Conservation (phyloP, 2,113 vertebrate genomes). For the Mustela lutreola region DNA sequence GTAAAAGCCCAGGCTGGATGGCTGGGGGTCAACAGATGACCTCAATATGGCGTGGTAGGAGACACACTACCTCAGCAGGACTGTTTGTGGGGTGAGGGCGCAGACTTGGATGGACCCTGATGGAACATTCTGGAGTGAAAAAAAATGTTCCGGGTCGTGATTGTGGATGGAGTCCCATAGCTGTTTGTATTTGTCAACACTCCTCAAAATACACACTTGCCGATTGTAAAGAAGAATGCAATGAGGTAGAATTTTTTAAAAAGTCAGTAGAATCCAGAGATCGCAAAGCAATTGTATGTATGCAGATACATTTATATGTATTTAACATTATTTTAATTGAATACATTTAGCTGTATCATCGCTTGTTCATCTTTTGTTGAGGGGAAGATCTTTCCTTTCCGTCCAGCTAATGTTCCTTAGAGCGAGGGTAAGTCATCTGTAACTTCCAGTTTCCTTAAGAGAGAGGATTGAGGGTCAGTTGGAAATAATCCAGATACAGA, state of each 20-base stretch:
- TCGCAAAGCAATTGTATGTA: neutral
- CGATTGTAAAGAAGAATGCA: neutral
- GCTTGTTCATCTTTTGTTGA: neutral
- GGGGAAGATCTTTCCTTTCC: neutral
- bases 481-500: conserved; percentile 16
- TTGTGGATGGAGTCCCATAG: neutral
- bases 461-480: conserved; percentile 40
- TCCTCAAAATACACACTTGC: neutral
- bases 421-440: neutral
- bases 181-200: neutral
- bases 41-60: fast-evolving
- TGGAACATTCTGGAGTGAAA: neutral
- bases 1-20: neutral
- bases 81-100: fast-evolving
- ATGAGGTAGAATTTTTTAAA: neutral
- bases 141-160: neutral
- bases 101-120: neutral
- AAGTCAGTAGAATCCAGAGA: conserved; percentile 34
- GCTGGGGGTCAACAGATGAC: fast-evolving
- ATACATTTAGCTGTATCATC: neutral
- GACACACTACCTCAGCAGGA: neutral
- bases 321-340: neutral
- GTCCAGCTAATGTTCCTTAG: no score
- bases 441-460: conserved; percentile 28
- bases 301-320: neutral